Evolutionary conservation across 2,888 invertebrate genomes (phyloP).

Genomic region (Mesorhabditis spiculigera): DNA sequence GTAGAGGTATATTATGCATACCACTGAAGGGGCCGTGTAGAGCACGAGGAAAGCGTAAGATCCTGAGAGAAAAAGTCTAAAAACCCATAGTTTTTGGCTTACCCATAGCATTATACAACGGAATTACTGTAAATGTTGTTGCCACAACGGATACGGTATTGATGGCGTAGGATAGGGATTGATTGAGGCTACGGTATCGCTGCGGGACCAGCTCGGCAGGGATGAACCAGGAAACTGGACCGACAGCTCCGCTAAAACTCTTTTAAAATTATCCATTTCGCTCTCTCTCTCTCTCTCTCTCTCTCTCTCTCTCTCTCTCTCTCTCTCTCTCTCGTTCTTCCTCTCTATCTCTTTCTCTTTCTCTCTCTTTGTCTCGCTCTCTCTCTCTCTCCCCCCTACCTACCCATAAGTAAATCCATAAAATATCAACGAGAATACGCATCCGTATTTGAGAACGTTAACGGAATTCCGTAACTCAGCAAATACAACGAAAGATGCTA

Average conservation of each 20-base stretch:
- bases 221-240: slow-evolving; percentile 48
- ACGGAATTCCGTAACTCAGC: slow-evolving; percentile 26
- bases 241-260: slow-evolving; percentile 36
- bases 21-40: slow-evolving; percentile 35
- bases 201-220: slow-evolving; percentile 45
- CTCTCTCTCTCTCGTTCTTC: background rate
- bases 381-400: background rate
- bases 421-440: slow-evolving; percentile 26
- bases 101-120: slow-evolving; percentile 31
- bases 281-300: background rate
- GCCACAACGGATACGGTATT: slow-evolving; percentile 41
- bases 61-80: background rate
- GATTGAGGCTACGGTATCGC: slow-evolving; percentile 39
- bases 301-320: background rate
- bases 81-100: background rate
- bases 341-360: background rate
- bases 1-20: slow-evolving; percentile 30
- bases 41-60: slow-evolving; percentile 33
- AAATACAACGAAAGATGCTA: slow-evolving; percentile 34
- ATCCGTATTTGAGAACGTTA: slow-evolving; percentile 34
- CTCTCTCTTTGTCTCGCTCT: background rate
- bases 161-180: slow-evolving; percentile 39
- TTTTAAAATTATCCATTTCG: background rate
- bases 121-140: slow-evolving; percentile 38
- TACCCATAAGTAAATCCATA: slow-evolving; percentile 46